These are phyloP conservation scores for Columba janthina DNA, from an alignment of 2,113 vertebrate genomes.

Conservation along the genomic window DNA sequence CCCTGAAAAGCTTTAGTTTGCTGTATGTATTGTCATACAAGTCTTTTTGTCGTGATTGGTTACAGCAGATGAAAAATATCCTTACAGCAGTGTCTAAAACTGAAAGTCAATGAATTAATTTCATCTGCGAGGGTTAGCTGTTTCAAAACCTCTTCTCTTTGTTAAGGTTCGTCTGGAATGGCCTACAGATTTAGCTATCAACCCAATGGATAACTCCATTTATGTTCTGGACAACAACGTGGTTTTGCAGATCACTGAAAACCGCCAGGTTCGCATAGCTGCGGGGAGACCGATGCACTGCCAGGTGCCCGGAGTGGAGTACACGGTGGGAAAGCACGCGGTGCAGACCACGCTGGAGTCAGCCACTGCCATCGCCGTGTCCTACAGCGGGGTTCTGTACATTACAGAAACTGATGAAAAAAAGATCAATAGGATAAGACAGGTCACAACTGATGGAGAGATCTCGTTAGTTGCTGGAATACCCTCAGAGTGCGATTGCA, in stretches of 20 bases:
- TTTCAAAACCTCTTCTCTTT: not conserved
- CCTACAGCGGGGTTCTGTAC: constrained; percentile 91
- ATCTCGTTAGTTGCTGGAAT: constrained; percentile 92
- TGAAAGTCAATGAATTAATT: not conserved
- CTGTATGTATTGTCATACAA: not conserved
- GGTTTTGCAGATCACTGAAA: constrained; percentile 93
- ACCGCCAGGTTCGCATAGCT: constrained; percentile 92
- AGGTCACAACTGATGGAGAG: constrained; percentile 94
- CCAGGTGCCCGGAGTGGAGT: constrained; percentile 87
- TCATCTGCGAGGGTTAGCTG: not conserved
- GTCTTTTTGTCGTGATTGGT: not conserved
- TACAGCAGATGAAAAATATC: not conserved
- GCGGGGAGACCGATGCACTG: constrained; percentile 93
- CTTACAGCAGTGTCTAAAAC: constrained; percentile 4
- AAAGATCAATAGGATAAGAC: constrained; percentile 92
- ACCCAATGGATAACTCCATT: constrained; percentile 97
- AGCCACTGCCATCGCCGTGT: constrained; percentile 88
- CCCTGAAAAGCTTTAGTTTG: not conserved
- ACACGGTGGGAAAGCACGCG: constrained; percentile 82
- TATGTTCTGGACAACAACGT: constrained; percentile 96
- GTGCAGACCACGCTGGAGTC: constrained; percentile 91
- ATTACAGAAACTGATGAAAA: constrained; percentile 95
- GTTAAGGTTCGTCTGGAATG: constrained; percentile 94
- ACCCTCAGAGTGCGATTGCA: constrained; percentile 94
- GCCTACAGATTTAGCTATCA: constrained; percentile 95